Evolutionary conservation across 2,797 vertebrate genomes (phyloP).

Genomic region (Ambastaia sidthimunki): DNA sequence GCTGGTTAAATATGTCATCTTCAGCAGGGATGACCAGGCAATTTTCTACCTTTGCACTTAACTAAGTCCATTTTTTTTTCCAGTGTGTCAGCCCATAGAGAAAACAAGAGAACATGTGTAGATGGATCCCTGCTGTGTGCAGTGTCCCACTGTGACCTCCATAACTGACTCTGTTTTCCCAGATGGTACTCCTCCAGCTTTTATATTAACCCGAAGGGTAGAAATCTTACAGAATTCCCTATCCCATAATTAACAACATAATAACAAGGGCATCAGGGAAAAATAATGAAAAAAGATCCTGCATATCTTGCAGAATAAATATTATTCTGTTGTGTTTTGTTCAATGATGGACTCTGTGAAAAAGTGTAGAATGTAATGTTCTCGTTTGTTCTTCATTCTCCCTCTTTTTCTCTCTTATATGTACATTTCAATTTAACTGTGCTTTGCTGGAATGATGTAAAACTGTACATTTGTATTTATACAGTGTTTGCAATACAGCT

Average conservation of each 20-base stretch:
- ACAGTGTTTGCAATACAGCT: too few relatives aligned
- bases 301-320: background rate
- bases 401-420: too few relatives aligned
- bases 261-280: constrained; percentile 11
- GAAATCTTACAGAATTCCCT: constrained; percentile 37
- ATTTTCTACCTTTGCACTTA: constrained; percentile 2
- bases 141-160: constrained; percentile 36
- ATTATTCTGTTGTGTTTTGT: background rate
- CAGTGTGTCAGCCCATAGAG: background rate
- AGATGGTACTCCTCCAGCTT: constrained; percentile 52
- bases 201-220: constrained; percentile 54
- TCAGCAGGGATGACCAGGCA: background rate
- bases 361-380: too few relatives aligned
- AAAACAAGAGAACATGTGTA: constrained; percentile 24
- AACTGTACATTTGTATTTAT: too few relatives aligned
- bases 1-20: background rate
- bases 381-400: too few relatives aligned
- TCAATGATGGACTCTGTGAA: too few relatives aligned
- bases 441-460: too few relatives aligned
- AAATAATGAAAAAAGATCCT: background rate
- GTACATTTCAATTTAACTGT: too few relatives aligned
- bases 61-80: background rate
- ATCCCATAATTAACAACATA: constrained; percentile 14
- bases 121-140: background rate
- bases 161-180: constrained; percentile 52